Evolutionary conservation across 2,113 vertebrate species (phyloP).

Genomic region (Oryzias melastigma): DNA sequence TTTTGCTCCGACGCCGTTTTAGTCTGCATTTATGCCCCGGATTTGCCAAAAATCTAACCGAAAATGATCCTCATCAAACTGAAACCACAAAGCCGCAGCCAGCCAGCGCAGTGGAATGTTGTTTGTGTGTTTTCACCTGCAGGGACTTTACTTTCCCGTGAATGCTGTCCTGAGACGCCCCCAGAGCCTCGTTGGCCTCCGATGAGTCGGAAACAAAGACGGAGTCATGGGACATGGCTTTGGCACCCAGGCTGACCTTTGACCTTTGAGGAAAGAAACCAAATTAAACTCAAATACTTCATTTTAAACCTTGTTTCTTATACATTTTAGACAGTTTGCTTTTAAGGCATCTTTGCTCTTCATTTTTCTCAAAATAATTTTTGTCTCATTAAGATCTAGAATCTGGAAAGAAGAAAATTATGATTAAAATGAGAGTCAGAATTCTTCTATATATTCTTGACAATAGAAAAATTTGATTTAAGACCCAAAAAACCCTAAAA

Average conservation of each 20-base stretch:
- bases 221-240: constrained; percentile 89
- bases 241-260: constrained; percentile 81
- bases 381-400: too few species aligned
- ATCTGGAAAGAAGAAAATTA: too few species aligned
- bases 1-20: constrained; percentile 20
- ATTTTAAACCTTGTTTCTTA: too few species aligned
- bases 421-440: too few species aligned
- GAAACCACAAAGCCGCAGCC: neutral
- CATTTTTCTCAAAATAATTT: too few species aligned
- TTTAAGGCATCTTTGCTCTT: too few species aligned
- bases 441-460: too few species aligned
- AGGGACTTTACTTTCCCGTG: constrained; percentile 85
- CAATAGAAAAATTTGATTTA: too few species aligned
- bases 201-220: constrained; percentile 81
- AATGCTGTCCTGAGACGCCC: constrained; percentile 79
- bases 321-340: too few species aligned
- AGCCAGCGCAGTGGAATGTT: neutral
- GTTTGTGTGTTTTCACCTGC: constrained; percentile 73
- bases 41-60: too few species aligned
- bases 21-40: neutral
- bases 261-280: constrained; percentile 69
- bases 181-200: constrained; percentile 66
- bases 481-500: neutral
- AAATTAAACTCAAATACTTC: constrained; percentile 20
- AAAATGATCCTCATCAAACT: neutral